These are phyloP conservation scores for Lamprologus ornatipinnis DNA, from an alignment of 2,113 vertebrate genomes.

Conservation along the genomic window DNA sequence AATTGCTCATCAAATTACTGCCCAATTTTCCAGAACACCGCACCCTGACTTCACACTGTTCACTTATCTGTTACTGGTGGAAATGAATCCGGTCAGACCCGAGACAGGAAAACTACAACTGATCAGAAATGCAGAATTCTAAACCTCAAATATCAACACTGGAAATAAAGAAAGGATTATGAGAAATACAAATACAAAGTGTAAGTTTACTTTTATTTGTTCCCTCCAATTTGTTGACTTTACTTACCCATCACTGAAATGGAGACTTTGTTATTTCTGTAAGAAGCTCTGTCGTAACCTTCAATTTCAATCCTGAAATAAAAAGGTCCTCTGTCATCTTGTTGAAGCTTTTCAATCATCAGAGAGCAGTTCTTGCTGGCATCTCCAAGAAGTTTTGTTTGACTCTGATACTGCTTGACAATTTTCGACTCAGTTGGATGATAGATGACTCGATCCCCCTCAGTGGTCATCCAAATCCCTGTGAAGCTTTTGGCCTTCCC, in stretches of 20 bases:
- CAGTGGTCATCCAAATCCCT: conserved; percentile 37
- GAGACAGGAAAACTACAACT: not conserved
- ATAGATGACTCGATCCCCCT: not conserved
- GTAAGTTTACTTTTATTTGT: not conserved
- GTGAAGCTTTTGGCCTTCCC: not conserved
- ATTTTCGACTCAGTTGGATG: conserved; percentile 5
- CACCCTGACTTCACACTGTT: not conserved
- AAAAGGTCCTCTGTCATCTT: conserved; percentile 39
- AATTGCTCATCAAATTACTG: not conserved
- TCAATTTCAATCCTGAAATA: conserved; percentile 59
- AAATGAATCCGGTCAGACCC: not conserved
- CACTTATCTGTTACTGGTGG: not conserved
- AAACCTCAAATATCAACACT: not conserved
- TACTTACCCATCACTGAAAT: conserved; percentile 53
- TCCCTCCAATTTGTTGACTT: not conserved
- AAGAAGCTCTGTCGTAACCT: conserved; percentile 17
- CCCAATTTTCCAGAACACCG: not conserved
- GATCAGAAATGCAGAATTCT: not conserved
- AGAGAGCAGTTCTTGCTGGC: not conserved
- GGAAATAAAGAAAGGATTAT: not conserved
- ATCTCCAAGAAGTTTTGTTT: conserved; percentile 37
- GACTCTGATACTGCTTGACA: not conserved
- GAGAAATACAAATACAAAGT: not conserved
- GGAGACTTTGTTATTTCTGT: not conserved
- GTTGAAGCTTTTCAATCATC: conserved; percentile 21